phyloP scores from a whole-genome alignment of 2,113 vertebrate species.

The Cinclus mexicanus region DNA sequence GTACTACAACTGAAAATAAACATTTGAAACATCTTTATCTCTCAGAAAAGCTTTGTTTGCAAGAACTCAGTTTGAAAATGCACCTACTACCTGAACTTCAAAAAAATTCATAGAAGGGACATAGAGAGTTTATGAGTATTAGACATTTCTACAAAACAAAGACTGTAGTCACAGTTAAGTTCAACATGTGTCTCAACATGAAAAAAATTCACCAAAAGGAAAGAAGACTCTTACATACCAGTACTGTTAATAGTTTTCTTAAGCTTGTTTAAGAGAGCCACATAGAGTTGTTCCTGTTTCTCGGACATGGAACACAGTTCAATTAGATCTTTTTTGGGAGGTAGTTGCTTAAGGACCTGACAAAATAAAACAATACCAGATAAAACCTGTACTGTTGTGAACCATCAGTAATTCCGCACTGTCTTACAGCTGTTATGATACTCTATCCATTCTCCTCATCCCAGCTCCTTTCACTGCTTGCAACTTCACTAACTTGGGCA shows the following conservation, averaged over 20 bases:
- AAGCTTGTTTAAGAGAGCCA: conserved; percentile 80
- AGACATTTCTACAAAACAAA: background rate
- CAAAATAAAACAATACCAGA: background rate
- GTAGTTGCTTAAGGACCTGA: conserved; percentile 93
- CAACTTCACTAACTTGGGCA: accelerated
- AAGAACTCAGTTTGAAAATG: background rate
- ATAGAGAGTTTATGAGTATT: background rate
- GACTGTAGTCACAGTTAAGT: background rate
- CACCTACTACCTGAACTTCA: background rate
- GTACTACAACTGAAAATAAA: background rate
- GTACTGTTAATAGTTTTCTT: conserved; percentile 76
- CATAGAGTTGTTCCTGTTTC: conserved; percentile 86
- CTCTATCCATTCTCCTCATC: background rate
- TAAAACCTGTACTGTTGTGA: background rate
- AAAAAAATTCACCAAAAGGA: background rate
- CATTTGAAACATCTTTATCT: background rate
- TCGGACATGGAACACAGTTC: conserved; percentile 90
- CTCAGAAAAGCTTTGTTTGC: background rate
- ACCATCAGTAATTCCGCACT: background rate
- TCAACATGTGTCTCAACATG: background rate
- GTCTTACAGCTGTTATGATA: background rate
- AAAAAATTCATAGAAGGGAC: background rate
- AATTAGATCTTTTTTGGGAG: conserved; percentile 85
- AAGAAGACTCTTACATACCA: conserved; percentile 54
- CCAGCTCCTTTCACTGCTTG: background rate